A percentile compares a stretch with the other conserved stretches of the same genome.
These are phyloP conservation scores for Lasioglossum vierecki DNA, from an alignment of 2,888 invertebrate species.

Conservation along the genomic window DNA sequence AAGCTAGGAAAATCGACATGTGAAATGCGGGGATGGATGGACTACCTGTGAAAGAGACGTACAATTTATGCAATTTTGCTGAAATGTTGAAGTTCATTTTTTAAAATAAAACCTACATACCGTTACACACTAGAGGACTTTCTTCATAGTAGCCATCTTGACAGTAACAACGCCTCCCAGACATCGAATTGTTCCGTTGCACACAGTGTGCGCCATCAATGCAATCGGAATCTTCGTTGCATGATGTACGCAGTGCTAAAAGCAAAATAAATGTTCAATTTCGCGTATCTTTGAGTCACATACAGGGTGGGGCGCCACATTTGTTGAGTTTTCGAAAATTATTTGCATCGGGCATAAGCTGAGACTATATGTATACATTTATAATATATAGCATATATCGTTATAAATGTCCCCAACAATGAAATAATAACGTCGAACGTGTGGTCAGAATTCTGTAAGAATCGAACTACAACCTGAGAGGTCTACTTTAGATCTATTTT, in stretches of 20 bases:
- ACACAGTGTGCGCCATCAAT: constrained; percentile 87
- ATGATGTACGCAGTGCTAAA: constrained; percentile 86
- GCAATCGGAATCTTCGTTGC: constrained; percentile 87
- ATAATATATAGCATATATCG: too few relatives aligned
- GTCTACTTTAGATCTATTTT: too few relatives aligned
- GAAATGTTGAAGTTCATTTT: background rate
- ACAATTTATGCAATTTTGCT: background rate
- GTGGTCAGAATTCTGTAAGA: too few relatives aligned
- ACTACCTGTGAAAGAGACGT: constrained; percentile 59
- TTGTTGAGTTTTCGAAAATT: too few relatives aligned
- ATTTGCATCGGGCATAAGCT: too few relatives aligned
- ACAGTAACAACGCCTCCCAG: constrained; percentile 80
- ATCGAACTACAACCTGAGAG: too few relatives aligned
- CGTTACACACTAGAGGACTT: constrained; percentile 86
- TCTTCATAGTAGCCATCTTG: constrained; percentile 87
- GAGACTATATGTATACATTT: too few relatives aligned
- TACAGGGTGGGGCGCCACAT: too few relatives aligned
- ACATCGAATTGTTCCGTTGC: constrained; percentile 66
- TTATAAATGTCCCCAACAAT: too few relatives aligned
- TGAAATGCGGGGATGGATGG: constrained; percentile 53
- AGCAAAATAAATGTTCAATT: constrained; percentile 5
- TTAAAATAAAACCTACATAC: constrained; percentile 80
- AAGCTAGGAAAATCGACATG: constrained; percentile 39
- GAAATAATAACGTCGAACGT: too few relatives aligned
- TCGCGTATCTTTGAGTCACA: background rate